phyloP scores from a whole-genome alignment of 1,140 invertebrate species.

The Saccostrea cuccullata region DNA sequence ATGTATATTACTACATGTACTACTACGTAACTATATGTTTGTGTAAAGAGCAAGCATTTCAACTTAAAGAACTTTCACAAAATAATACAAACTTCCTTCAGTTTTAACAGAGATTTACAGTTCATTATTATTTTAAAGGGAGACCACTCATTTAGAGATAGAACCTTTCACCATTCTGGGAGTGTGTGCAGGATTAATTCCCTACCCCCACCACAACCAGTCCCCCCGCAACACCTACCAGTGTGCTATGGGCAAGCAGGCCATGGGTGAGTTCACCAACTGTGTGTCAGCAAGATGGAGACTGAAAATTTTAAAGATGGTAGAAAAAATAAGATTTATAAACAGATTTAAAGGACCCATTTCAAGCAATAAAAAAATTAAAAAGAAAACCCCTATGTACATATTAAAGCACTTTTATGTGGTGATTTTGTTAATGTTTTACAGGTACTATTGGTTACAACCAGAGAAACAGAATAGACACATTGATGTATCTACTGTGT shows the following conservation, averaged over 20 bases:
- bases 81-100: too few species aligned
- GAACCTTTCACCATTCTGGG: constrained; percentile 97
- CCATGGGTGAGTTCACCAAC: constrained; percentile 85
- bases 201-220: constrained; percentile 99
- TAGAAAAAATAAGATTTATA: not conserved
- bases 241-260: constrained; percentile 98
- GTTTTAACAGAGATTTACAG: not conserved
- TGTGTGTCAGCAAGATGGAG: not conserved
- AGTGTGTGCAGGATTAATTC: constrained; percentile 97
- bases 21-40: too few species aligned
- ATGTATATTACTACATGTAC: too few species aligned
- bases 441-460: constrained; percentile 95
- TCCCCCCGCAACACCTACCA: constrained; percentile 99
- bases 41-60: too few species aligned
- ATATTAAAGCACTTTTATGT: too few species aligned
- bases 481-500: constrained; percentile 96
- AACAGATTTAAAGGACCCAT: too few species aligned
- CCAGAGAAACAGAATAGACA: constrained; percentile 97
- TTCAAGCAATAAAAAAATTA: too few species aligned
- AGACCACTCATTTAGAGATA: constrained; percentile 97
- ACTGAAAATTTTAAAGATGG: not conserved
- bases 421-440: constrained; percentile 13
- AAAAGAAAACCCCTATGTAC: too few species aligned
- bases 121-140: constrained; percentile 58
- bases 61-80: too few species aligned